Conservation (phyloP, 2,888 invertebrate genomes). For the Sphecodes monilicornis region DNA sequence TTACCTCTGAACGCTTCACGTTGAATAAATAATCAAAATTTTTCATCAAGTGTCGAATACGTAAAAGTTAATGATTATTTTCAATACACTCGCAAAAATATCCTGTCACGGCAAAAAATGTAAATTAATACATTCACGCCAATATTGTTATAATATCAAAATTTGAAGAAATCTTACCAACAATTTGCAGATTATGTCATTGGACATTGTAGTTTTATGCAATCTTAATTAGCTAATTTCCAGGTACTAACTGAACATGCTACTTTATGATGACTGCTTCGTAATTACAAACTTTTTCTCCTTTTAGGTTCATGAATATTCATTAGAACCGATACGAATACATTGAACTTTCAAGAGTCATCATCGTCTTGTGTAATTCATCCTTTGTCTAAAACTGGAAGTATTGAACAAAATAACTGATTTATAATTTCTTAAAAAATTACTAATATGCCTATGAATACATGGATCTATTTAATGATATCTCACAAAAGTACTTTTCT, state of each 20-base stretch:
- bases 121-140: background rate
- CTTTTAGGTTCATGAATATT: background rate
- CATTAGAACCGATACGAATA: background rate
- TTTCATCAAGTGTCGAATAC: background rate
- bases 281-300: background rate
- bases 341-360: background rate
- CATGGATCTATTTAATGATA: background rate
- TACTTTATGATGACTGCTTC: too few relatives aligned
- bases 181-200: background rate
- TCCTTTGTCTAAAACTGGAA: background rate
- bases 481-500: too few relatives aligned
- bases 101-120: background rate
- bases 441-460: background rate
- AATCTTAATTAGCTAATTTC: background rate
- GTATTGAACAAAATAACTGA: background rate
- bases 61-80: background rate
- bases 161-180: background rate
- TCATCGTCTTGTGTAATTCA: background rate
- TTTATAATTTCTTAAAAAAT: constrained; percentile 8
- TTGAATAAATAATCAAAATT: background rate
- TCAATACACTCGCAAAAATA: background rate
- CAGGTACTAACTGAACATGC: background rate
- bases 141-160: background rate
- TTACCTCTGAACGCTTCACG: background rate
- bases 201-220: background rate